phyloP scores from a whole-genome alignment of 2,888 invertebrate species.

The Leptarthrus brevirostris region DNA sequence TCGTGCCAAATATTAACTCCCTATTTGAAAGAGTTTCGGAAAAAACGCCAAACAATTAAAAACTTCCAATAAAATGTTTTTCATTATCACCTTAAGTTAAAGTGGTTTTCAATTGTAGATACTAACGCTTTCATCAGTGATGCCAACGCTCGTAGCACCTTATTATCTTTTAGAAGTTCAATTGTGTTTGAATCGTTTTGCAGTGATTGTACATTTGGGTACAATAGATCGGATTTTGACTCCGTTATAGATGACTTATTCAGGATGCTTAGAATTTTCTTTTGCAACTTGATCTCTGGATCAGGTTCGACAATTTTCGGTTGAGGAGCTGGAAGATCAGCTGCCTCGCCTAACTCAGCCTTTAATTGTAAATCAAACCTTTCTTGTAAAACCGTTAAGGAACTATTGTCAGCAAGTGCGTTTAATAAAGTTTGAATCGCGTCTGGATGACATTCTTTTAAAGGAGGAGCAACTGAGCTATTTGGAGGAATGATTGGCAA shows the following conservation, averaged over 20 bases:
- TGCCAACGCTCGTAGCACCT: constrained; percentile 83
- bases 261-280: constrained; percentile 65
- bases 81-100: constrained; percentile 57
- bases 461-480: constrained; percentile 68
- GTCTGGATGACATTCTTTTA: constrained; percentile 72
- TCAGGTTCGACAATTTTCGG: constrained; percentile 60
- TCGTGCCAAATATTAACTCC: too few relatives aligned
- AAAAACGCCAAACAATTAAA: too few relatives aligned
- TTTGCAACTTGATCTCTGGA: constrained; percentile 65
- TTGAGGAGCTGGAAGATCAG: constrained; percentile 59
- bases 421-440: constrained; percentile 79
- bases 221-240: constrained; percentile 59
- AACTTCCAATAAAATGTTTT: too few relatives aligned
- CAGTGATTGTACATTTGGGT: constrained; percentile 60
- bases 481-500: constrained; percentile 61
- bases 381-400: constrained; percentile 80
- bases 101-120: constrained; percentile 59
- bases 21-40: too few relatives aligned
- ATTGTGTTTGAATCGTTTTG: constrained; percentile 67
- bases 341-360: constrained; percentile 78
- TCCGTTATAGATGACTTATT: constrained; percentile 66
- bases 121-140: constrained; percentile 69
- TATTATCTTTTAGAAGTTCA: constrained; percentile 79
- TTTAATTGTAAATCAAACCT: constrained; percentile 80
- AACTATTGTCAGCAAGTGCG: constrained; percentile 83